Conservation (phyloP, 2,797 vertebrate genomes). For the Heteromormyrus szaboi region DNA sequence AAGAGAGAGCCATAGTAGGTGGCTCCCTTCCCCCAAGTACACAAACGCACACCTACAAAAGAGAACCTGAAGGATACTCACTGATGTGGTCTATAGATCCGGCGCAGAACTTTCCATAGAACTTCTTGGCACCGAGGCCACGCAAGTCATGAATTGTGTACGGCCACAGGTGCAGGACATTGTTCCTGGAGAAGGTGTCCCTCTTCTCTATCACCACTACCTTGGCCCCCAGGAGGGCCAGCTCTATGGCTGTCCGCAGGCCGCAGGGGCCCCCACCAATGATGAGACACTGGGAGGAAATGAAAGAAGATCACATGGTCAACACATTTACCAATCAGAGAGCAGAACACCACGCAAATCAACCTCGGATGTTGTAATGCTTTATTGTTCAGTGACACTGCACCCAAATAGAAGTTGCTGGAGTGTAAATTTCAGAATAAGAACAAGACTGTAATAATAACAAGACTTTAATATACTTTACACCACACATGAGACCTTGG, state of each 20-base stretch:
- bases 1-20: not conserved
- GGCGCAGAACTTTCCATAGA: constrained; percentile 94
- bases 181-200: constrained; percentile 92
- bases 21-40: not conserved
- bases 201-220: constrained; percentile 92
- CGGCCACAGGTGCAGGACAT: constrained; percentile 95
- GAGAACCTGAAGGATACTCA: constrained; percentile 58
- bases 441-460: not conserved
- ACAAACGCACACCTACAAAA: not conserved
- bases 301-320: not conserved
- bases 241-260: constrained; percentile 88
- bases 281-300: constrained; percentile 77
- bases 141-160: constrained; percentile 94
- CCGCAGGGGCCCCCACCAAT: constrained; percentile 93
- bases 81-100: constrained; percentile 97
- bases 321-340: not conserved
- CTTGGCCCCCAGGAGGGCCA: constrained; percentile 87
- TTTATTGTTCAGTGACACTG: not conserved
- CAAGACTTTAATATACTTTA: not conserved
- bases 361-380: not conserved
- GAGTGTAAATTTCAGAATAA: not conserved
- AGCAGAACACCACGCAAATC: not conserved
- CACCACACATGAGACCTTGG: not conserved
- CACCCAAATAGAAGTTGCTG: not conserved
- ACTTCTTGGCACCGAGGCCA: constrained; percentile 91